phyloP scores from a whole-genome alignment of 2,113 vertebrate genomes.

The Paradoxurus hermaphroditus region DNA sequence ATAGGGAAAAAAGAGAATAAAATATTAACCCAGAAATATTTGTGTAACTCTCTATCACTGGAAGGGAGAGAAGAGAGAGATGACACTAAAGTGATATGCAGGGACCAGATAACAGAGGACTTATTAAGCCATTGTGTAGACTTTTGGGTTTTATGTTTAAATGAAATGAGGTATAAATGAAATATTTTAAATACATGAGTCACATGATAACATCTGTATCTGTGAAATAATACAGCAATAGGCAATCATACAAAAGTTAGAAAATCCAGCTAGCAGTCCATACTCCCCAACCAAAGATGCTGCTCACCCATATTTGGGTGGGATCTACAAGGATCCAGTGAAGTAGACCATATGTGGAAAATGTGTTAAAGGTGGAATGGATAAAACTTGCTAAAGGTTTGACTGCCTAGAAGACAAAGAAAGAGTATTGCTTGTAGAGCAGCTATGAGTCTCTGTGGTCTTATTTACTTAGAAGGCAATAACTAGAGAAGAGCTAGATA shows the following conservation, averaged over 20 bases:
- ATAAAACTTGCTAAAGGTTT: background rate
- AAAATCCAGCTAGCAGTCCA: background rate
- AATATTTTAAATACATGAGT: background rate
- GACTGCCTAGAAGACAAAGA: background rate
- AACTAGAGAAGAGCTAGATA: background rate
- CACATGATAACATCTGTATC: background rate
- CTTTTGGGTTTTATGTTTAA: background rate
- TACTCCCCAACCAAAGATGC: background rate
- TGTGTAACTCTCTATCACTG: background rate
- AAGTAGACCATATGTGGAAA: background rate
- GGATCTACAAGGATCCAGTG: background rate
- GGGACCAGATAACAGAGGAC: background rate
- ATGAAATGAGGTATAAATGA: background rate
- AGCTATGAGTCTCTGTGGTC: background rate
- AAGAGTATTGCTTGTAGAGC: background rate
- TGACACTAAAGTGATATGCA: background rate
- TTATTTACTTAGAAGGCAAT: background rate
- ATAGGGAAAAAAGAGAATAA: background rate
- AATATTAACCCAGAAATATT: background rate
- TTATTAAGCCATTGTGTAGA: background rate
- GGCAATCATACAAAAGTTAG: background rate
- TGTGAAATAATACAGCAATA: background rate
- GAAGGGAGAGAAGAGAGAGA: background rate
- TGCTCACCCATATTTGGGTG: background rate
- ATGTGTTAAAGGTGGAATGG: background rate